A percentile compares a stretch with the other conserved stretches of the same genome.
Evolutionary conservation across 2,888 invertebrate genomes (phyloP).

Genomic region (Abrostola triplasia): DNA sequence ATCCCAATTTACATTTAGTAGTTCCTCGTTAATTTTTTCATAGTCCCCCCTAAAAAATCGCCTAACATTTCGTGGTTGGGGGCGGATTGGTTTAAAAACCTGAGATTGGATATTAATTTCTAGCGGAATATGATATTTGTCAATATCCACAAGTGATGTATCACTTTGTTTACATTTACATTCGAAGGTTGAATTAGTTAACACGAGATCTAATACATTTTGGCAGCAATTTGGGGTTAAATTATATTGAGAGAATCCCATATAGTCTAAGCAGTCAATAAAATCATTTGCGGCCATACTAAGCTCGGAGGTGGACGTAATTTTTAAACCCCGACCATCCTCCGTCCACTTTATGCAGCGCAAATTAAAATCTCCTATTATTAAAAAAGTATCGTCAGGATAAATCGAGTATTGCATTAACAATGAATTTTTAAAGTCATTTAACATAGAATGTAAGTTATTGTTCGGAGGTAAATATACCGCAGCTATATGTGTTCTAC

Average conservation of each 20-base stretch:
- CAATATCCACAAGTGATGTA: neutral
- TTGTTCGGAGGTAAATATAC: neutral
- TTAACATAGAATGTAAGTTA: neutral
- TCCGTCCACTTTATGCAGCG: neutral
- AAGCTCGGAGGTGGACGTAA: neutral
- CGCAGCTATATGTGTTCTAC: neutral
- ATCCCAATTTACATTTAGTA: constrained; percentile 1
- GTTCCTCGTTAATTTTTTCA: constrained; percentile 2
- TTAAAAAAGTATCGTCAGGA: constrained; percentile 1
- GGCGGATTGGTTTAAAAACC: neutral
- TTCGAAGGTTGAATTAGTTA: neutral
- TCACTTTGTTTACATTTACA: constrained; percentile 2
- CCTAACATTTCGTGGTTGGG: neutral
- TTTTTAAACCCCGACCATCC: neutral
- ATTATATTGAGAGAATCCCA: neutral
- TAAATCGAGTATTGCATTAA: neutral
- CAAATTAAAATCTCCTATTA: constrained; percentile 4
- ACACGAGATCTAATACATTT: neutral
- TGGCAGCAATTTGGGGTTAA: neutral
- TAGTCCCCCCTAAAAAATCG: constrained; percentile 2
- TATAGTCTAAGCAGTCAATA: constrained; percentile 1
- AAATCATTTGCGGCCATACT: neutral
- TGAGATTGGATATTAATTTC: neutral
- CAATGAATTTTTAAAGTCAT: neutral
- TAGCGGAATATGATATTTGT: neutral